Evolutionary conservation across 2,113 vertebrate genomes (phyloP).

Genomic region (Prolemur simus): DNA sequence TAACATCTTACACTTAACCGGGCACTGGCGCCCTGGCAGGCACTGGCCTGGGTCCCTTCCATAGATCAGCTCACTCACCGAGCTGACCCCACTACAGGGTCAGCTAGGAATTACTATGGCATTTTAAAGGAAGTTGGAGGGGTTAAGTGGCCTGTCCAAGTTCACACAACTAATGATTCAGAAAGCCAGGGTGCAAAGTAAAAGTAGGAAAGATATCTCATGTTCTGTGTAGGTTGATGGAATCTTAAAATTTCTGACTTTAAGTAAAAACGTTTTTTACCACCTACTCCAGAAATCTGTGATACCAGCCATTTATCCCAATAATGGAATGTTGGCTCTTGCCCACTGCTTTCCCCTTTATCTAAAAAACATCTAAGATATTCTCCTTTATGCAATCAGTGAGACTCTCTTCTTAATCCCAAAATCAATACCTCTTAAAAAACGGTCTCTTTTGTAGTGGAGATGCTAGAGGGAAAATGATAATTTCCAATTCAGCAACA

Average conservation of each 20-base stretch:
- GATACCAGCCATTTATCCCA: background rate
- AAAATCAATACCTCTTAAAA: background rate
- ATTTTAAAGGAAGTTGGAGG: background rate
- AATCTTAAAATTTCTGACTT: background rate
- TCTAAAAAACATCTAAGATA: background rate
- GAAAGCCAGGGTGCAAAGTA: background rate
- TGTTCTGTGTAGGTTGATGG: background rate
- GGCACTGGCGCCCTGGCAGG: background rate
- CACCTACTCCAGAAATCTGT: background rate
- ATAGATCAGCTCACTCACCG: background rate
- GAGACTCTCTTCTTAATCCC: background rate
- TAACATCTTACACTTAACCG: background rate
- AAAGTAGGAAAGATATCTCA: background rate
- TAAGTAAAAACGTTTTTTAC: constrained; percentile 13
- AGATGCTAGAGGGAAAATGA: background rate
- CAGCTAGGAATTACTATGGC: background rate
- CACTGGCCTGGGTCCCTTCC: background rate
- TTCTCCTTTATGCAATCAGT: background rate
- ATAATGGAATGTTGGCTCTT: background rate
- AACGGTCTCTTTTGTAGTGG: background rate
- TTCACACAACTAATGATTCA: background rate
- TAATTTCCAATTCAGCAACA: background rate
- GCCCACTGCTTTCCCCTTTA: background rate
- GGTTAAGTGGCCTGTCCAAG: background rate
- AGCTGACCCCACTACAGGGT: background rate